Conservation (phyloP, 1,140 invertebrate species). For the Galleria mellonella region DNA sequence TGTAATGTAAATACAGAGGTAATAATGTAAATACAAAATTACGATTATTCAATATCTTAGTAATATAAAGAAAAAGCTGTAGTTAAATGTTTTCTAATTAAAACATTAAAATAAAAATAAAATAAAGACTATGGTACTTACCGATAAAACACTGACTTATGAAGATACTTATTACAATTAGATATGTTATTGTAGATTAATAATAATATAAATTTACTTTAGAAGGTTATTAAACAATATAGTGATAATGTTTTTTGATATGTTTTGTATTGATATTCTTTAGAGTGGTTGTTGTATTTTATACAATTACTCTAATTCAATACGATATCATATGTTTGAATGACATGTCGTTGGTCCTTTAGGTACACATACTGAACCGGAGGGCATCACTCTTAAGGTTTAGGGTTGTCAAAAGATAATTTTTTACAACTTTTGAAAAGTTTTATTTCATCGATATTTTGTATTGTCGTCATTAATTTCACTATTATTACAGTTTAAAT, state of each 20-base stretch:
- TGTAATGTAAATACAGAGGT: too few species aligned
- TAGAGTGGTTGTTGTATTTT: constrained; percentile 59
- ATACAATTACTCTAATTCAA: constrained; percentile 51
- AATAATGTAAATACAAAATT: too few species aligned
- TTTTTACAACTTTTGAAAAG: too few species aligned
- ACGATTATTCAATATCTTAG: too few species aligned
- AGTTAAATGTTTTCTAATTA: not conserved
- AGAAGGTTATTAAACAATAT: constrained; percentile 7
- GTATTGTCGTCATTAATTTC: too few species aligned
- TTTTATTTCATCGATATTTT: too few species aligned
- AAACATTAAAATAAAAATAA: not conserved
- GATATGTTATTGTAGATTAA: too few species aligned
- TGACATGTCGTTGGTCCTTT: constrained; percentile 11
- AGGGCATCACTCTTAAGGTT: constrained; percentile 60
- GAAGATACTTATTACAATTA: too few species aligned
- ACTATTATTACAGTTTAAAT: too few species aligned
- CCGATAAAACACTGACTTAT: not conserved
- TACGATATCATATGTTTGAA: constrained; percentile 29
- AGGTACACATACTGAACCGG: constrained; percentile 21
- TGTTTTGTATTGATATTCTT: constrained; percentile 70
- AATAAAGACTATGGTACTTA: not conserved
- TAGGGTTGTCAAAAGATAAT: not conserved
- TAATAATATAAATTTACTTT: too few species aligned
- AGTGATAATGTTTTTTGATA: constrained; percentile 54
- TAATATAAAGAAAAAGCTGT: not conserved